Evolutionary conservation across 2,113 vertebrate genomes (phyloP).

Genomic region (Riparia riparia): DNA sequence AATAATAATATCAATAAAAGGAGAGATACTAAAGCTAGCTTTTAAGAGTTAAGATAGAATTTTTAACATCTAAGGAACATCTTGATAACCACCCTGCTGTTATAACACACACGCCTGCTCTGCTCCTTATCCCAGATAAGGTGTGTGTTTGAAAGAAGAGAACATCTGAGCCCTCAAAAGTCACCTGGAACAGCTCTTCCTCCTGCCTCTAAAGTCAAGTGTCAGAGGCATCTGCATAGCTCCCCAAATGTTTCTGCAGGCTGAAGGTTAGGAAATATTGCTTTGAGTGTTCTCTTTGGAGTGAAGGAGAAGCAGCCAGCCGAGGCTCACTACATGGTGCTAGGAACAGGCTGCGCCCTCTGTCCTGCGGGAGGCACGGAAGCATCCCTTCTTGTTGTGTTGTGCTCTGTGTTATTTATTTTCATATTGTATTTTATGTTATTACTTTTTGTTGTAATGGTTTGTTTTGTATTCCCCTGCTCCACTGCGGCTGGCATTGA

Average conservation of each 20-base stretch:
- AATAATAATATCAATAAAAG: neutral
- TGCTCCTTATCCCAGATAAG: neutral
- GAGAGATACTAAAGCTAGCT: neutral
- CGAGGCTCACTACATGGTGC: slow-evolving; percentile 12
- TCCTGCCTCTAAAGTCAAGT: neutral
- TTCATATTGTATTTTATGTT: too few relatives aligned
- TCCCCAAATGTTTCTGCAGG: neutral
- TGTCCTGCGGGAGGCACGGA: rapidly evolving
- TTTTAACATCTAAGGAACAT: neutral
- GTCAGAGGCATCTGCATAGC: neutral
- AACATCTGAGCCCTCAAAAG: neutral
- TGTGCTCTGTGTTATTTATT: too few relatives aligned
- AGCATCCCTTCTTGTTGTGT: neutral
- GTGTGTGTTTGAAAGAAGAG: neutral
- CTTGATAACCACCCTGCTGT: rapidly evolving
- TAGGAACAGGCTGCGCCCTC: neutral
- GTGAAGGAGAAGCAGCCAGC: rapidly evolving
- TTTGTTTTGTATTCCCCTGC: too few relatives aligned
- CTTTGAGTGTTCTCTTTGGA: rapidly evolving
- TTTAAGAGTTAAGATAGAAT: neutral
- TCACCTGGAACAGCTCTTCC: neutral
- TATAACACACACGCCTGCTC: neutral
- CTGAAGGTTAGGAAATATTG: rapidly evolving
- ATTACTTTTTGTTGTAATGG: too few relatives aligned
- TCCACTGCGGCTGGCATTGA: neutral